Conservation (phyloP, 2,113 vertebrate genomes). For the Rhinolophus ferrumequinum region DNA sequence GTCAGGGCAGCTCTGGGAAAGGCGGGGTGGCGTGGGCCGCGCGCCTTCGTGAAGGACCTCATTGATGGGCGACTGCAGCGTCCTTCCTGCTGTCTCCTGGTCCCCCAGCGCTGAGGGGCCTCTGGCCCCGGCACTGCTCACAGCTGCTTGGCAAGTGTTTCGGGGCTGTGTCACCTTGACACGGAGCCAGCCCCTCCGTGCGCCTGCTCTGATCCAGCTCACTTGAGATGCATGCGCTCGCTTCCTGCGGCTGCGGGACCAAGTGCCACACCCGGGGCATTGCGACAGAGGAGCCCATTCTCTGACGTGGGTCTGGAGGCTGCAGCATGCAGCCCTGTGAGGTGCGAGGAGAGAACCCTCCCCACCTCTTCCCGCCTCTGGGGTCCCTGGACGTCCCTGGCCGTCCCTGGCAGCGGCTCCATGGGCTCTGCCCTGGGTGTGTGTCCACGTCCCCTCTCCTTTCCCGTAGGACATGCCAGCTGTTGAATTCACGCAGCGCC, state of each 20-base stretch:
- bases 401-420: no score
- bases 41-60: background rate
- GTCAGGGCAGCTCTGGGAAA: background rate
- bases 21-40: background rate
- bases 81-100: background rate
- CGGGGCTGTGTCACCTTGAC: fast-evolving
- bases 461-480: fast-evolving
- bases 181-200: fast-evolving
- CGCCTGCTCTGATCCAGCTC: fast-evolving
- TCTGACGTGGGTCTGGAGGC: no score
- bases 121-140: fast-evolving
- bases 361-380: no score
- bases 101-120: fast-evolving
- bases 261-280: fast-evolving
- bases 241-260: fast-evolving
- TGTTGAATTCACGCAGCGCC: fast-evolving
- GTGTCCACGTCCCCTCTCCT: fast-evolving
- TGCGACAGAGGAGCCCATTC: fast-evolving
- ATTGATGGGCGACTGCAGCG: background rate
- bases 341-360: no score
- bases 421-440: no score
- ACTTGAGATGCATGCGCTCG: fast-evolving
- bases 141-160: background rate
- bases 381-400: no score
- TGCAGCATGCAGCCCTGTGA: fast-evolving